Evolutionary conservation across 2,888 invertebrate species (phyloP), one percentile per base, ranked within the genome.

Genomic region (Leptopilina myrica): DNA sequence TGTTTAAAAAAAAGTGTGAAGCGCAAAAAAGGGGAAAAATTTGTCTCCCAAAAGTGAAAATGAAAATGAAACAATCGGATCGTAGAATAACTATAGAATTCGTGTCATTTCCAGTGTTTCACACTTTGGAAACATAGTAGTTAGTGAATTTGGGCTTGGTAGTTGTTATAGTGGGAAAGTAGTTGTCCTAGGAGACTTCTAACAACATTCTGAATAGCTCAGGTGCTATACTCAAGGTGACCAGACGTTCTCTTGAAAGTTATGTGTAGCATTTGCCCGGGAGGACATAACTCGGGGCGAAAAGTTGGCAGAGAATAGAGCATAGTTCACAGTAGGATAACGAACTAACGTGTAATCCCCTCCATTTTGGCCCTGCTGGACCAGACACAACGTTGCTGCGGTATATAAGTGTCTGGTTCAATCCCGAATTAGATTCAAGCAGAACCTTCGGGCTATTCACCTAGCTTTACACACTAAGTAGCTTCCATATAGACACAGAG

Each of bases 281-380:
- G 81, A 85, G 85, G 85, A 85, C 86, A 87, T 87, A 86, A 87
- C 86, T 86, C 84, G 79, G 73, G 64, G 83, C 77, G 82, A 78
- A 85, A 87, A 87, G 87, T 87, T 87, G 83, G 86, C 85, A 84
- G 86, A 84, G 86, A 82, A 65, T 46, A 76, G 76, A 66, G 76
- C 26, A 76, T 59, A 78, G 75, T 78, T 78, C 76, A 76, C n/a
- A 75, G 65, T 75, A 14, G 69, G 75, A 78, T 75, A 78, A 56
- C 56, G 9, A 73, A 67, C 67, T 67, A 67, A 59, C 73, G 73
- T 33, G 33, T 56, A 56, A 73, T 73, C 73, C n/a, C 73, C 49
- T 43, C 33, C 33, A 26, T 69, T 26, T 73, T 56, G 33, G 15
- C 56, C 56, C 49, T 73, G 73, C 33, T 53, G 56, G 33, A 56